phyloP scores from a whole-genome alignment of 2,888 invertebrate genomes.

The Sarcophaga carnaria region DNA sequence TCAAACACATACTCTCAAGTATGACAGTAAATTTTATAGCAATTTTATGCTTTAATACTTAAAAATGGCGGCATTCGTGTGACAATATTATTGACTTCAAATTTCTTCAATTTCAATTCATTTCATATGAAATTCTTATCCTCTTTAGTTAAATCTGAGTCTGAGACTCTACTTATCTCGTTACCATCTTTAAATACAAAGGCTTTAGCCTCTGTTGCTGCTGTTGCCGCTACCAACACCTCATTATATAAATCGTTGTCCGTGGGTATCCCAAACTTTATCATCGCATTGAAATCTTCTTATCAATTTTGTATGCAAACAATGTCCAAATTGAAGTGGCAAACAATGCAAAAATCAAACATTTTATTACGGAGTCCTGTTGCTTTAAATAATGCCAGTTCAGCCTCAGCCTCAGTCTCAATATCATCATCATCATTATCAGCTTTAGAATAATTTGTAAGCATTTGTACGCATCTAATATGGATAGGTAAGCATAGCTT shows the following conservation, averaged over 20 bases:
- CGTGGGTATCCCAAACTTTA: too few relatives aligned
- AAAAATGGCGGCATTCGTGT: too few relatives aligned
- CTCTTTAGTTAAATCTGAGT: not conserved
- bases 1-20: too few relatives aligned
- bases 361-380: not conserved
- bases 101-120: too few relatives aligned
- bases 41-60: not conserved
- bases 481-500: too few relatives aligned
- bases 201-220: too few relatives aligned
- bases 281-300: slow-evolving; percentile 13
- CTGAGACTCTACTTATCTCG: not conserved
- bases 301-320: slow-evolving; percentile 79
- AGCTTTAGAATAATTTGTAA: not conserved
- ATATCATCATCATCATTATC: not conserved
- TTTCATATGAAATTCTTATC: too few relatives aligned
- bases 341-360: slow-evolving; percentile 63
- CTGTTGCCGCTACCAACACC: not conserved
- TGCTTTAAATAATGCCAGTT: too few relatives aligned
- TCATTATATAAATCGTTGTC: not conserved
- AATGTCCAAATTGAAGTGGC: slow-evolving; percentile 76
- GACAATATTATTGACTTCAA: too few relatives aligned
- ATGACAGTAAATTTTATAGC: too few relatives aligned
- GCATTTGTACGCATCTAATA: too few relatives aligned
- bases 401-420: not conserved
- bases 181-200: not conserved